Evolutionary conservation across 2,113 vertebrate species (phyloP), one percentile per base, ranked within the genome.

Genomic region (Girardinichthys multiradiatus): DNA sequence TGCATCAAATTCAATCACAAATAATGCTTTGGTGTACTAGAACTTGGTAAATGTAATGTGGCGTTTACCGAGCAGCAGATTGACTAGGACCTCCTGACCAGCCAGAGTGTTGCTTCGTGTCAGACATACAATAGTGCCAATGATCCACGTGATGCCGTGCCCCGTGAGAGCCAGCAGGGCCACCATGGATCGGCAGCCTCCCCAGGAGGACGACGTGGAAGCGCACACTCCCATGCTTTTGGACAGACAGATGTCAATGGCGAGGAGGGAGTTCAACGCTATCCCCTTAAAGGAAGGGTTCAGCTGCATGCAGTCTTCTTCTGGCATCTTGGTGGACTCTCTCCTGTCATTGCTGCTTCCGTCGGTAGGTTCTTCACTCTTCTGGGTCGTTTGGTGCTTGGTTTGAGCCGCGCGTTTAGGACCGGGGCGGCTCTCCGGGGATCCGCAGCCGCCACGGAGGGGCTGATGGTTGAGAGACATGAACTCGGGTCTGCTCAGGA

Each of bases 231-330:
- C 96, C 89, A 99, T 93, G 74, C 97, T 90, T 91, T 98, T 98
- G 91, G 98, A 99, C 90, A 99, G 91, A 79, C 95, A 96, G 91
- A 98, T 98, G 72, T 99, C 97, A 8, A 98, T 97, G 92, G 98
- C 97, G 89, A 99, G 93, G 72, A 99, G 92, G 3, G 98, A 96
- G 92, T 93, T 98, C 84, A 96, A 95, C 54, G 97, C 98, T 4
- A 99, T 99, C 48, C 96, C 97, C 87, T 94, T 95, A 90, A 98
- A 98, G 19, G 97, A 97, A 7, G 97, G 98, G 93, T 99, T 98
- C 61, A 99, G 95, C 93, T 95, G 98, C 96, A 99, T 99, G 87
- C 98, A 98, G 92, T 99, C 97, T 76, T 98, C 97, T 70, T 99
- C 97, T 0, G 97, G 97, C 87, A 97, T 94, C 84, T 94, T 96